Conservation (phyloP, 2,113 vertebrate genomes). For the Gallinago media region DNA sequence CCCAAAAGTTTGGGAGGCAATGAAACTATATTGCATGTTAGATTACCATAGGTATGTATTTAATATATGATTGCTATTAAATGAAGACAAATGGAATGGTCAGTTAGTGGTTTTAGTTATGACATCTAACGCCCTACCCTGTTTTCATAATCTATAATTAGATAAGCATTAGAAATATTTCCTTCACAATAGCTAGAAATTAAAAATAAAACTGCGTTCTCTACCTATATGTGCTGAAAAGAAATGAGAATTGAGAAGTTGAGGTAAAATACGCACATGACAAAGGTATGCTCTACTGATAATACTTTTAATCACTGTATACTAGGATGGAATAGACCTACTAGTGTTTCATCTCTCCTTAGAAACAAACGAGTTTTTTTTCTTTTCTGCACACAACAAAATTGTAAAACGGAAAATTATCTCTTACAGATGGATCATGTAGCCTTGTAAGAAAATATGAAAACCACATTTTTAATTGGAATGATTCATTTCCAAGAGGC, state of each 20-base stretch:
- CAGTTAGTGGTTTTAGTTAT: background rate
- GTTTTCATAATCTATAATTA: background rate
- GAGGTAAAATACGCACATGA: background rate
- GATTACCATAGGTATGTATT: background rate
- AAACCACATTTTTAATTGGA: background rate
- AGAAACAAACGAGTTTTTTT: background rate
- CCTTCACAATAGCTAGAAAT: background rate
- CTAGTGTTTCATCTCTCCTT: background rate
- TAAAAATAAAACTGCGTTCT: background rate
- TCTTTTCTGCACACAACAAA: background rate
- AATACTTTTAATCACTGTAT: background rate
- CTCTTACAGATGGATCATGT: background rate
- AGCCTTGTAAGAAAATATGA: background rate
- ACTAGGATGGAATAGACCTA: background rate
- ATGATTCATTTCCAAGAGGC: background rate
- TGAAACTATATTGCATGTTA: background rate
- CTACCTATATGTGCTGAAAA: background rate
- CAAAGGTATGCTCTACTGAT: background rate
- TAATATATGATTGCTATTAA: background rate
- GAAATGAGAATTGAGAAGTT: background rate
- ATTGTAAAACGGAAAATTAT: background rate
- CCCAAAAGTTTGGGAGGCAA: background rate
- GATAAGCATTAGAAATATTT: background rate
- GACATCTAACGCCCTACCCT: fast-evolving
- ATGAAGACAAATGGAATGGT: background rate